Evolutionary conservation across 2,888 invertebrate genomes (phyloP), one percentile per base, ranked within the genome.

Genomic region (Nomada goodeniana): DNA sequence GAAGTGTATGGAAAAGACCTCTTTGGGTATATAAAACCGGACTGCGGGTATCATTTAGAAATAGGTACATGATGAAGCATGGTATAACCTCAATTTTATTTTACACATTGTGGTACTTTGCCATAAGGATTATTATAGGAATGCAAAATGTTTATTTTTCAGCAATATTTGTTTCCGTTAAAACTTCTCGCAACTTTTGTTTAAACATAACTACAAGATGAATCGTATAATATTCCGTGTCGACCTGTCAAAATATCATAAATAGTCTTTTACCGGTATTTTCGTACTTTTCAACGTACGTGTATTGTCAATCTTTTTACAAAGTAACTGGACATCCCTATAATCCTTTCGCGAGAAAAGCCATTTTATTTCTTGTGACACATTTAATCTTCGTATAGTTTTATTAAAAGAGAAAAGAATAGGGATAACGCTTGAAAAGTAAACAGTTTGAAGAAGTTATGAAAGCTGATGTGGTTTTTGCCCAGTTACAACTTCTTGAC

Each of bases 1-100:
- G 91, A 82, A 91, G 87, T 77, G 71, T 89, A 29, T 92, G 91
- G 91, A 91, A 89, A 76, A 92, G 82, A 76, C 91, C 91, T 9
- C 76, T 91, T 80, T 85, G 92, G 57, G 72, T 91, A 26, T 93
- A 92, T 81, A 93, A 93, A 83, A 75, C 86, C 15, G 89, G 89
- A 68, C 65, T 90, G 2, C 89, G 90, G 75, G 72, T 84, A 57
- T 85, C 91, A 18, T 59, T 92, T 2, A 86, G 92, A 87, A 91
- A 89, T 85, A 90, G 91, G 93, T 92, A 87, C 86, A 88, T 88
- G 52, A 71, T 69, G 60, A 70, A 70, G 53, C 23, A 23, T 47
- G 63, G 50, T 70, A 73, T 89, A 88, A 90, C 90, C 90, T 91
- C 64, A 60, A 69, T 42, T 11, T 60, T 59, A 70, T 57, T 82